Evolutionary conservation across 2,797 vertebrate species (phyloP), one percentile per base, ranked within the genome.

Genomic region (Manis javanica): DNA sequence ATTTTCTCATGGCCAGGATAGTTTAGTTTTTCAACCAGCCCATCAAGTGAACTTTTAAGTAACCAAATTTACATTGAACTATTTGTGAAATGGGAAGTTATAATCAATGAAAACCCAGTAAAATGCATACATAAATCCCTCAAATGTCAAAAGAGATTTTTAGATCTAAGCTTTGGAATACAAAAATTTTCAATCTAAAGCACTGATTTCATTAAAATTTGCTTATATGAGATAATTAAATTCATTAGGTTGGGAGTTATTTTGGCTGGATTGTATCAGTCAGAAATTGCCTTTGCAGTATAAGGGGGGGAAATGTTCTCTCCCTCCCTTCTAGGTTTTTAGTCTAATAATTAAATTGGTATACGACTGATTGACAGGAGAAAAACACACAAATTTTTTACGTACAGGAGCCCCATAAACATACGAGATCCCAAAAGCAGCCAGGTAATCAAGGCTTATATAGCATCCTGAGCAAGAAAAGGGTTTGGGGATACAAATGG

Each of bases 1-100:
- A 2, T 82, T 95, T 96, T 72, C 71, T 97, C 78, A 57, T 86
- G 92, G 66, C 12, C 53, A 78, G 64, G 96, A 92, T 90, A 86
- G 87, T 96, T 96, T 88, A 61, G 63, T 75, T 94, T 96, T 96
- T 74, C 53, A 92, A 95, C 34, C 66, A 97, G 57, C 13, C 59
- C 24, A 91, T 91, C 79, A 69, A 90, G n/a, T 93, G 89, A 97
- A 97, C 97, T 97, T 98, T 97, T 89, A 96, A 97, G 90, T 97
- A 97, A 97, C 68, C 57, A 96, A 94, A 96, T 98, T 97, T 82
- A 74, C 57, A 97, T 98, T 93, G 97, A 97, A 74, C 91, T 89
- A 79, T 95, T 97, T 97, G 94, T 90, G 61, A 97, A 23, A 90
- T 83, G 63, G 87, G 75, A 97, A 96, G 53, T 95, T 95, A 93